Evolutionary conservation across 2,113 vertebrate species (phyloP), one percentile per base, ranked within the genome.

Genomic region (Xyrauchen texanus): DNA sequence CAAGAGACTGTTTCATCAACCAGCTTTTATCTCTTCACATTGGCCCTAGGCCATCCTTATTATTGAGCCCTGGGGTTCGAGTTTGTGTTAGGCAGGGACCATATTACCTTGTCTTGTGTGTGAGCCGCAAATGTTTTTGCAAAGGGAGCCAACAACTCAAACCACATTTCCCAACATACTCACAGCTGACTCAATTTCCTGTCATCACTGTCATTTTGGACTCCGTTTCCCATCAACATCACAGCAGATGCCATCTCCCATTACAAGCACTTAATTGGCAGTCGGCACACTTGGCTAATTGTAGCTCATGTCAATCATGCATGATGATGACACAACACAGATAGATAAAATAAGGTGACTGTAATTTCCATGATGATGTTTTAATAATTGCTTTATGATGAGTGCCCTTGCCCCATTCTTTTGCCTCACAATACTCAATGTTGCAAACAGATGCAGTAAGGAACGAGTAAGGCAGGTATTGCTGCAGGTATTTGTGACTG

Each of bases 271-370:
- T 76, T 76, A 84, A 84, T 58, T 76, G 60, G 76, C 66, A 69
- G 65, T 78, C 79, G 52, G 58, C 83, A 79, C 79, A 79, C 67
- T 7, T 51, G 62, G 80, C 83, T 81, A 84, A 79, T 81, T 67
- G 79, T 79, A 73, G 73, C 76, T 79, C 53, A 34, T 62, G 83
- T 84, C 83, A 67, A 64, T 79, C 71, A 84, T 66, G 83, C 80
- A 68, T 81, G 79, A 81, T 76, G 83, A 84, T 81, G 83, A 81
- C 82, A 84, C 70, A 64, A 34, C 66, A 64, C 62, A 51, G 58
- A 57, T 62, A 88, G 85, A 88, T 86, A 84, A 87, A 89, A 86
- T 77, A 86, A 86, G 83, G 86, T 86, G 87, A 79, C 76, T 85
- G 79, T 78, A 58, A 74, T 70, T 88, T 86, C 82, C 80, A 83